These are phyloP conservation scores for Silurus aristotelis DNA, from an alignment of 2,797 vertebrate species.

Conservation along the genomic window DNA sequence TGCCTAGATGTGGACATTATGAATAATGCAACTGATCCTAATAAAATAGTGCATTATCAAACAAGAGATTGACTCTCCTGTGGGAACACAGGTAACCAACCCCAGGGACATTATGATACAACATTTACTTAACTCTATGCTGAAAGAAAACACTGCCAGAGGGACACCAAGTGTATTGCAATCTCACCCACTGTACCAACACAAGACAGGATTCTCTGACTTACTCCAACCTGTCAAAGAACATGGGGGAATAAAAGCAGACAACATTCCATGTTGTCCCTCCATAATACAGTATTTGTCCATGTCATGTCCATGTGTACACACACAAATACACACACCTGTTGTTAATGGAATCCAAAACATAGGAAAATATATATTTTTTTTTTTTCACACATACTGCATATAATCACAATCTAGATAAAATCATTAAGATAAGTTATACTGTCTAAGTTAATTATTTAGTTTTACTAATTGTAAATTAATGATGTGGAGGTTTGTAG, in stretches of 20 bases:
- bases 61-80: neutral
- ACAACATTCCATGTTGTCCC: neutral
- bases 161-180: neutral
- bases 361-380: neutral
- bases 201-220: neutral
- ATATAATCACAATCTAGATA: neutral
- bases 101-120: slow-evolving; percentile 37
- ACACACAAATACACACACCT: neutral
- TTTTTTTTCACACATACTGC: neutral
- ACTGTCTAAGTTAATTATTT: neutral
- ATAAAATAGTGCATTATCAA: neutral
- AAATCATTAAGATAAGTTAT: neutral
- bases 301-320: neutral
- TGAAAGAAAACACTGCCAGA: neutral
- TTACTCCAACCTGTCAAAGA: neutral
- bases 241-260: neutral
- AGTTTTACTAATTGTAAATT: too few species aligned
- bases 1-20: neutral
- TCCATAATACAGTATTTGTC: neutral
- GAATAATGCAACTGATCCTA: slow-evolving; percentile 16
- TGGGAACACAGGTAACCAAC: slow-evolving; percentile 16
- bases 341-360: neutral
- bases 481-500: too few species aligned
- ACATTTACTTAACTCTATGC: slow-evolving; percentile 23
- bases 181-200: neutral